These are phyloP conservation scores for Cossypha heuglini DNA, from an alignment of 2,797 vertebrate species.

Conservation along the genomic window DNA sequence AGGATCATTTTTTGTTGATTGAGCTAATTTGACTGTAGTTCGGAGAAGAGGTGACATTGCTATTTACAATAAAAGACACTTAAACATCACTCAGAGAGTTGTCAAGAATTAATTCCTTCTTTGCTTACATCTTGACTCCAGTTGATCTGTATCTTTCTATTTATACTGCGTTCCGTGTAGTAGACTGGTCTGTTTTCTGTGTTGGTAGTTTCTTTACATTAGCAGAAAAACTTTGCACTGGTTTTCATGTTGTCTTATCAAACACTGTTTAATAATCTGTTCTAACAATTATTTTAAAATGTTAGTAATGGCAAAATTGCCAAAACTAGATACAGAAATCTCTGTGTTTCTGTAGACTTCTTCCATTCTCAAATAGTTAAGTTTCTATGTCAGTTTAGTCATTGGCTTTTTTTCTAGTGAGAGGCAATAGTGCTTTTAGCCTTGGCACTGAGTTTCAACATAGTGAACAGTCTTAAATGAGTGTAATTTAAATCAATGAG, in stretches of 20 bases:
- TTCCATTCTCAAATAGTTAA: neutral
- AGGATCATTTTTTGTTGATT: slow-evolving; percentile 16
- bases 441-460: neutral
- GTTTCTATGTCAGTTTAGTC: neutral
- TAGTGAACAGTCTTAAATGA: neutral
- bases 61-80: neutral
- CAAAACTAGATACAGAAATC: neutral
- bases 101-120: neutral
- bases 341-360: neutral
- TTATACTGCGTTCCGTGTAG: neutral
- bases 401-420: neutral
- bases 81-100: neutral
- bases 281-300: neutral
- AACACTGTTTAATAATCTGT: neutral
- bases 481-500: neutral
- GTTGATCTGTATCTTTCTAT: neutral
- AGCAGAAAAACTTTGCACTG: neutral
- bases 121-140: neutral
- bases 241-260: neutral
- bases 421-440: neutral
- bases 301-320: neutral
- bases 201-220: neutral
- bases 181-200: neutral
- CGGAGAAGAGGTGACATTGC: neutral
- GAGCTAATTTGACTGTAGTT: slow-evolving; percentile 6